Evolutionary conservation across 1,140 invertebrate genomes (phyloP).

Genomic region (Gonioctena quinquepunctata): DNA sequence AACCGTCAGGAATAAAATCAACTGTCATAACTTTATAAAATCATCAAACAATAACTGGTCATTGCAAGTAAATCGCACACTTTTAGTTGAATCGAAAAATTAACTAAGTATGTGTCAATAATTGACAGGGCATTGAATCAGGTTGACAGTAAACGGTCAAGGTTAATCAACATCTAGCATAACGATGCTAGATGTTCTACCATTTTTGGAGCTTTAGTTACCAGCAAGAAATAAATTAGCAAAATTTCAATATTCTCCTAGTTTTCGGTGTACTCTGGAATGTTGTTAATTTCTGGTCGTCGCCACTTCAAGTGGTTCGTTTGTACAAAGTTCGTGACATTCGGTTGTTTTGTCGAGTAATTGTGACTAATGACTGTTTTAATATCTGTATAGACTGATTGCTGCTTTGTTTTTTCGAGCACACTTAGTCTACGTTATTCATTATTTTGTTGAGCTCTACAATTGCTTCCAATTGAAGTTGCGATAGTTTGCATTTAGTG

Average conservation of each 20-base stretch:
- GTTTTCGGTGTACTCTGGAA: background rate
- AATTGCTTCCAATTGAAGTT: background rate
- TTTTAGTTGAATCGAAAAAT: no score
- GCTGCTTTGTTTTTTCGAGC: conserved; percentile 41
- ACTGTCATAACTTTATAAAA: no score
- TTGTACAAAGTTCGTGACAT: conserved; percentile 26
- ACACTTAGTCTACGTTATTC: background rate
- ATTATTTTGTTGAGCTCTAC: background rate
- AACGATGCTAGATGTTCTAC: no score
- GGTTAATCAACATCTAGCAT: no score
- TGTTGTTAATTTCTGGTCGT: conserved; percentile 2
- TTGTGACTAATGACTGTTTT: conserved; percentile 39
- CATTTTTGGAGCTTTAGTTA: no score
- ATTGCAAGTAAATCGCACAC: no score
- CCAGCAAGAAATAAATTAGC: background rate
- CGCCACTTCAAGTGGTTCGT: conserved; percentile 1
- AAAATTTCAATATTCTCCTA: background rate
- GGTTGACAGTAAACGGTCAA: no score
- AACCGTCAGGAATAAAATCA: no score
- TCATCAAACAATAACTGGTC: no score
- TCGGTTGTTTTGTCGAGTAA: conserved; percentile 33
- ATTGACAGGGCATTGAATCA: no score
- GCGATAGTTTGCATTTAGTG: background rate
- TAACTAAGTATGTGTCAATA: no score
- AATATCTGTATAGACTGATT: conserved; percentile 43